These are phyloP conservation scores for Ophonus ardosiacus DNA, from an alignment of 2,888 invertebrate genomes.

Conservation along the genomic window DNA sequence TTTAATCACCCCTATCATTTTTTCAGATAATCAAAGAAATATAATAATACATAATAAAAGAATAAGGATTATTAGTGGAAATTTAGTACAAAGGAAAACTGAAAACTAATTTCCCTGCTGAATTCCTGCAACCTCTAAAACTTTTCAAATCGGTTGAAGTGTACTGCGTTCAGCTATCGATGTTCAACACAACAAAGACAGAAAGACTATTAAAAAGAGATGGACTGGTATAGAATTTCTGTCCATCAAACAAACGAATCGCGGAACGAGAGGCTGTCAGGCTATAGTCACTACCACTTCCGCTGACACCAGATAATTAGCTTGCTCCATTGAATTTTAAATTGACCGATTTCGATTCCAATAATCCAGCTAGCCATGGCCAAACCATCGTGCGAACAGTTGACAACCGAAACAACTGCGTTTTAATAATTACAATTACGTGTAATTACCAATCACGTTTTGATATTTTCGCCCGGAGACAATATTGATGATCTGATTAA, in stretches of 20 bases:
- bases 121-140: no score
- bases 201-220: background rate
- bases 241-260: slow-evolving; percentile 8
- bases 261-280: slow-evolving; percentile 18
- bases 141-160: no score
- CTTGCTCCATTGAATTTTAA: slow-evolving; percentile 56
- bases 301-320: slow-evolving; percentile 56
- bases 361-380: slow-evolving; percentile 22
- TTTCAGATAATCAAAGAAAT: no score
- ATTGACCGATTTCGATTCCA: slow-evolving; percentile 57
- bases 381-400: background rate
- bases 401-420: slow-evolving; percentile 9
- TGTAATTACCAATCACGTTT: slow-evolving; percentile 41
- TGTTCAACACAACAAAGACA: background rate
- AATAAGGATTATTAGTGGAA: no score
- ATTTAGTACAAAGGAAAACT: no score
- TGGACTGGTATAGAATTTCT: slow-evolving; percentile 11
- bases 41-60: no score
- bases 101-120: no score
- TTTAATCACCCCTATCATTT: no score
- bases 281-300: slow-evolving; percentile 8
- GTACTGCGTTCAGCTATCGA: background rate
- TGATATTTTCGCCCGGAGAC: background rate
- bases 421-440: slow-evolving; percentile 35
- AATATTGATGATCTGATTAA: background rate